Conservation (phyloP, 2,113 vertebrate species). For the Romanogobio albipinnatus region DNA sequence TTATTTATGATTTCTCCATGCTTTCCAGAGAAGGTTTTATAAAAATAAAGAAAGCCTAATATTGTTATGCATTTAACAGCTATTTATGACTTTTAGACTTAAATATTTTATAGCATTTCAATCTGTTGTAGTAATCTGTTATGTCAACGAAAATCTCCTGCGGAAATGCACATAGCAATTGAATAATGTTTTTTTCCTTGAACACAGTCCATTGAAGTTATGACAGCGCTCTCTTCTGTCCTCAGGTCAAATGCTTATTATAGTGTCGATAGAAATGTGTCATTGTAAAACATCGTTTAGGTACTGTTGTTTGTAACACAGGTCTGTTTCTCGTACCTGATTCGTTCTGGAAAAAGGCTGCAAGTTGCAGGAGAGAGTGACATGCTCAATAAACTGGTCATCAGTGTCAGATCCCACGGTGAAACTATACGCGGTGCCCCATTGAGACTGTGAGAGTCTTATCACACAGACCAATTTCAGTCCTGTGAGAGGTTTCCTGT, state of each 20-base stretch:
- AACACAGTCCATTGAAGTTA: slow-evolving; percentile 2
- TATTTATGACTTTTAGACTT: background rate
- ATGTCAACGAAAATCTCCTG: background rate
- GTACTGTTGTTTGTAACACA: background rate
- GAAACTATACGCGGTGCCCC: background rate
- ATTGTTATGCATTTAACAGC: background rate
- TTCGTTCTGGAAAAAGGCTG: background rate
- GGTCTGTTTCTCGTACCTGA: background rate
- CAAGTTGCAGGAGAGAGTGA: background rate
- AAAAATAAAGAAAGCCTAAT: no score
- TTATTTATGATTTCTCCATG: background rate
- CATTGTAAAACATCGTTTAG: slow-evolving; percentile 17
- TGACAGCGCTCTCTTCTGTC: background rate
- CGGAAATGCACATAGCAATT: background rate
- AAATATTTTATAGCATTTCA: background rate
- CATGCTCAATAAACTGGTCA: slow-evolving; percentile 33
- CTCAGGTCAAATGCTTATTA: slow-evolving; percentile 13
- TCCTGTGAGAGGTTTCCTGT: slow-evolving; percentile 16
- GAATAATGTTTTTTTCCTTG: background rate
- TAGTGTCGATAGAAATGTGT: background rate
- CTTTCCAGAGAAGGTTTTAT: background rate
- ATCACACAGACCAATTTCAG: slow-evolving; percentile 23
- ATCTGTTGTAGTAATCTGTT: background rate
- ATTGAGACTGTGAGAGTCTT: slow-evolving; percentile 25
- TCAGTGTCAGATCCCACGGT: slow-evolving; percentile 6